Conservation (phyloP, 2,797 vertebrate species). For the Picus viridis region DNA sequence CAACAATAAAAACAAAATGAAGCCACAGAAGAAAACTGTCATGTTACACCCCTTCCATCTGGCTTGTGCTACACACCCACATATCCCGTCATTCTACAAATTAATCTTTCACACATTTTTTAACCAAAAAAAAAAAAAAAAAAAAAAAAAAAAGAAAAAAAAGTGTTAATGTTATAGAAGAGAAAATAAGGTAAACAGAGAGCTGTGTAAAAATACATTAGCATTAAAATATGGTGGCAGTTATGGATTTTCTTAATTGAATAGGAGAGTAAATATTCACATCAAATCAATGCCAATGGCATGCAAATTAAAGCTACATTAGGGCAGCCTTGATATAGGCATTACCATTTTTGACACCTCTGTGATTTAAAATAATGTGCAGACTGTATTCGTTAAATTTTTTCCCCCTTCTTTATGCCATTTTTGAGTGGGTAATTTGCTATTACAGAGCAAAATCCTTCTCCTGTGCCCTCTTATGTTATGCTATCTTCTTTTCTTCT, state of each 20-base stretch:
- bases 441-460: slow-evolving; percentile 68
- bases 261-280: slow-evolving; percentile 82
- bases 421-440: slow-evolving; percentile 79
- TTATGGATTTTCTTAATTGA: slow-evolving; percentile 84
- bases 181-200: slow-evolving; percentile 84
- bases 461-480: slow-evolving; percentile 38
- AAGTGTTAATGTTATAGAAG: slow-evolving; percentile 86
- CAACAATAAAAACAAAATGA: slow-evolving; percentile 82
- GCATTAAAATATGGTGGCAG: slow-evolving; percentile 84
- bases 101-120: slow-evolving; percentile 87
- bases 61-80: slow-evolving; percentile 82
- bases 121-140: slow-evolving; percentile 43
- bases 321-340: slow-evolving; percentile 77
- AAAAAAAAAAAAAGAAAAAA: neutral
- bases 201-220: slow-evolving; percentile 85
- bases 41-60: slow-evolving; percentile 84
- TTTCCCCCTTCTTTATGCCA: slow-evolving; percentile 76
- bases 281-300: slow-evolving; percentile 79
- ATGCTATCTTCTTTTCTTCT: neutral
- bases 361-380: slow-evolving; percentile 81
- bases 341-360: slow-evolving; percentile 75
- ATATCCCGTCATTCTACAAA: slow-evolving; percentile 83
- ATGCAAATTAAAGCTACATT: slow-evolving; percentile 78
- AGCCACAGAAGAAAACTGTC: slow-evolving; percentile 83
- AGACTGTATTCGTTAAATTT: slow-evolving; percentile 78